Percentiles rank a stretch among this genome's conserved stretches.
These are phyloP conservation scores for Falco punctatus DNA, from an alignment of 2,113 vertebrate genomes.

Conservation along the genomic window DNA sequence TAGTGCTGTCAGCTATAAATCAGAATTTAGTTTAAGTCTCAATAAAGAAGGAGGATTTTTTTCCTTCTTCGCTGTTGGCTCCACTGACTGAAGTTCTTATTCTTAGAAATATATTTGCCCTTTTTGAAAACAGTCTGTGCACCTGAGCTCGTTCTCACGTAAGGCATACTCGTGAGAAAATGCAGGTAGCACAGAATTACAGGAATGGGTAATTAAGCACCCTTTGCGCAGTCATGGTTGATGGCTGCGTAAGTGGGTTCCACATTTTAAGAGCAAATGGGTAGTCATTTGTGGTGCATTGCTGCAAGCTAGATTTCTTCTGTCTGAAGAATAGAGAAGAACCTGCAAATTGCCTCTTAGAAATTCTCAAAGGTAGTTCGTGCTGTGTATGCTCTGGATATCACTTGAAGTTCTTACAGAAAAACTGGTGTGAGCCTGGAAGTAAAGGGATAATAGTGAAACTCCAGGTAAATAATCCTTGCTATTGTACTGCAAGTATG, in stretches of 20 bases:
- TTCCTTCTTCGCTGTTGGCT: background rate
- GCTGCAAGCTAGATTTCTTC: background rate
- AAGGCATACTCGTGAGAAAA: background rate
- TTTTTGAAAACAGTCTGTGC: background rate
- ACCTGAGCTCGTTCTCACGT: background rate
- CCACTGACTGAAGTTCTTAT: background rate
- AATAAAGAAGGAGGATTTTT: background rate
- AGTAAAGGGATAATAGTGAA: conserved; percentile 11
- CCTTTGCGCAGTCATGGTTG: background rate
- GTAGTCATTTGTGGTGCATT: background rate
- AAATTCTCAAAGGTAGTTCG: background rate
- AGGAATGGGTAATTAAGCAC: background rate
- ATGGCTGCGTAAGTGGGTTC: background rate
- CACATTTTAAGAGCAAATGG: background rate
- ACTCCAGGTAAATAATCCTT: conserved; percentile 32
- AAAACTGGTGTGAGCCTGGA: background rate
- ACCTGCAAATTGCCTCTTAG: background rate
- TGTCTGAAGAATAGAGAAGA: background rate
- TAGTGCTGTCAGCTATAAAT: background rate
- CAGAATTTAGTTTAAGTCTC: background rate
- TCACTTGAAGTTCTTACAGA: conserved; percentile 3
- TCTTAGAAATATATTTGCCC: background rate
- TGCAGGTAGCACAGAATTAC: background rate
- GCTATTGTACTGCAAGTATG: background rate
- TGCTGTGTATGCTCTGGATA: background rate